Base-by-base conservation (phyloP, 2,888 invertebrate species). In the Lithophane ornitopus region DNA sequence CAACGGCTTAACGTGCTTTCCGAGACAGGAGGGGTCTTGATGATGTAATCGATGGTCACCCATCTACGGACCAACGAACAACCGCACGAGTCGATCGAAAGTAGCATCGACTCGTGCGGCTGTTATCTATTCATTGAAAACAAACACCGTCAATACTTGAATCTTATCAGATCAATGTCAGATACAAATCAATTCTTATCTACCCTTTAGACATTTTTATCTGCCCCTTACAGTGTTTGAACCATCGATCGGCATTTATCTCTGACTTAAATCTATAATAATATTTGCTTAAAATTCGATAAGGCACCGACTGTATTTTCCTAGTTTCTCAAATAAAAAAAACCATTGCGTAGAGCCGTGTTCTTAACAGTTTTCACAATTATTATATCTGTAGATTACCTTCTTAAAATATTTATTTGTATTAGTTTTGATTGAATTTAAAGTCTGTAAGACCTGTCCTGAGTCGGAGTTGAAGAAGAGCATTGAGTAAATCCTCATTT, bases 101-200 rank as follows among this genome's bases (percentile, higher is more conserved):
- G n/a, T 54, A 54, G 4, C 22, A 54, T n/a, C 3, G 19, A 8
- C 14, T 65, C 16, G 14, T 22, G 54, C 9, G 9, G 22, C 19
- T 54, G 22, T 66, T 34, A 66, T 54, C 66, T 16, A 6, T 16
- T 4, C 14, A 14, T 16, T 66, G 16, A 56, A 58, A 58, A 34
- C 16, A 67, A 58, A 16, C 16, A 41, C 22, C 14, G n/a, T 69
- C 41, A 59, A 26, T 14, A 52, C 79, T 82, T 63, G 58, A 69
- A 76, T 44, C 63, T 65, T 34, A 68, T 76, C 56, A 68, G 22
- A 58, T 58, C 56, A 63, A 54, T 66, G 54, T 81, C 65, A 46
- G n/a, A 46, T 49, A 41, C 11, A 74, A 22, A 81, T 74, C 65
- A 28, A 52, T n/a, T 39, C 7, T 28, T 76, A 63, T 76, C 67